These are phyloP conservation scores for Terebella lapidaria DNA, from an alignment of 2,888 invertebrate species.

Conservation along the genomic window DNA sequence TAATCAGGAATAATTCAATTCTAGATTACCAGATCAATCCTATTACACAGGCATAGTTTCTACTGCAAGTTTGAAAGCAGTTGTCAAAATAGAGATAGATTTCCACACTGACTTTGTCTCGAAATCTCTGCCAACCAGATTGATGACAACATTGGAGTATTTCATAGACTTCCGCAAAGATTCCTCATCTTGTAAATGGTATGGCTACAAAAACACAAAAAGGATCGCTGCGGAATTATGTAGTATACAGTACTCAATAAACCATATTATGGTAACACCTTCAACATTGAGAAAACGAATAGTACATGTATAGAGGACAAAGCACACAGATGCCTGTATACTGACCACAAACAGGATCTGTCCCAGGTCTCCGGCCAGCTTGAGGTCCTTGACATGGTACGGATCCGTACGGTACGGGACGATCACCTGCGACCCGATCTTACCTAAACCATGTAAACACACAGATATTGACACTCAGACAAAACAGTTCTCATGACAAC, in stretches of 20 bases:
- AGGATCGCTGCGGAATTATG: constrained; percentile 59
- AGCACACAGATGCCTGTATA: too few species aligned
- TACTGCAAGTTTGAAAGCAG: too few species aligned
- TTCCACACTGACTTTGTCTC: constrained; percentile 69
- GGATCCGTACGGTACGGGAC: constrained; percentile 86
- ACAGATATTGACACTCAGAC: background rate
- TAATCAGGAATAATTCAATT: constrained; percentile 28
- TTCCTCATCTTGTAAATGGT: constrained; percentile 76
- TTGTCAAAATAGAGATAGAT: too few species aligned
- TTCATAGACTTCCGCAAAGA: constrained; percentile 72
- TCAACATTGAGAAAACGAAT: background rate
- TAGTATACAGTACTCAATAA: background rate
- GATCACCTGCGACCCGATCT: constrained; percentile 66
- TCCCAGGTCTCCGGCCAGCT: constrained; percentile 87
- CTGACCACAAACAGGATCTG: constrained; percentile 73
- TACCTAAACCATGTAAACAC: constrained; percentile 40
- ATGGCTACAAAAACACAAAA: constrained; percentile 69
- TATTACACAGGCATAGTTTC: too few species aligned
- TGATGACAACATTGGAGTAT: constrained; percentile 95
- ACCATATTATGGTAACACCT: background rate
- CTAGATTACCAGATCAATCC: too few species aligned
- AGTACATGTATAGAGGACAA: background rate
- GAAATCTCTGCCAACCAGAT: constrained; percentile 84
- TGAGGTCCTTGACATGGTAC: constrained; percentile 72
- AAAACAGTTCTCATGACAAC: background rate